Evolutionary conservation across 2,797 vertebrate genomes (phyloP), one percentile per base, ranked within the genome.

Genomic region (Lates japonicus): DNA sequence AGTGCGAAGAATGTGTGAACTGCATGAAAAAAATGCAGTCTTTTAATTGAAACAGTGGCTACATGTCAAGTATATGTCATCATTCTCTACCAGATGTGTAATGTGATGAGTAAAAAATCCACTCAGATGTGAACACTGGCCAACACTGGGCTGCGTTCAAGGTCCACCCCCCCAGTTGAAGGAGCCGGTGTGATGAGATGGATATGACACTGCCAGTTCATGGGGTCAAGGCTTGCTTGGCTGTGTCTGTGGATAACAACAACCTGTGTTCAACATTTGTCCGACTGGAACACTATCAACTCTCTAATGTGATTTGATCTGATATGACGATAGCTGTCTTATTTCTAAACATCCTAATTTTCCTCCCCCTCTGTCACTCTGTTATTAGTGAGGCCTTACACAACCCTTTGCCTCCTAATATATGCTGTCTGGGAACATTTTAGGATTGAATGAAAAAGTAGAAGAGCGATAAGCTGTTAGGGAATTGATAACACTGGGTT

Each of bases 141-240:
- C 51, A 64, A 65, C 64, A 20, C 60, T n/a, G 67, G 16, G 73
- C 42, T 79, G 58, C 46, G 70, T 76, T 85, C 72, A 82, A 87
- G 78, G 83, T 82, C 76, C 64, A 42, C 63, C 25, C 39, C n/a
- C n/a, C 76, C 73, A 66, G 59, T 54, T 46, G 9, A 69, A 78
- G 71, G 57, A 78, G 68, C 57, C 41, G 19, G 29, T n/a, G 74
- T 81, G 86, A 88, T 77, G 78, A 83, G 77, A 84, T 82, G 76
- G 76, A 83, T 68, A 66, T 69, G 85, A 88, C 81, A 79, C 70
- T 7, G 55, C 1, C 31, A 49, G 82, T 68, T 88, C 81, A 65
- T 1, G 3, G 52, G 83, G 86, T 87, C 78, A 81, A 70, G 76
- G 75, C 75, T 73, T 35, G 62, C 39, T 67, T 13, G 39, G 48